A percentile compares a stretch with the other conserved stretches of the same genome.
These are phyloP conservation scores for Phoxinus phoxinus DNA, from an alignment of 2,113 vertebrate species.

Conservation along the genomic window DNA sequence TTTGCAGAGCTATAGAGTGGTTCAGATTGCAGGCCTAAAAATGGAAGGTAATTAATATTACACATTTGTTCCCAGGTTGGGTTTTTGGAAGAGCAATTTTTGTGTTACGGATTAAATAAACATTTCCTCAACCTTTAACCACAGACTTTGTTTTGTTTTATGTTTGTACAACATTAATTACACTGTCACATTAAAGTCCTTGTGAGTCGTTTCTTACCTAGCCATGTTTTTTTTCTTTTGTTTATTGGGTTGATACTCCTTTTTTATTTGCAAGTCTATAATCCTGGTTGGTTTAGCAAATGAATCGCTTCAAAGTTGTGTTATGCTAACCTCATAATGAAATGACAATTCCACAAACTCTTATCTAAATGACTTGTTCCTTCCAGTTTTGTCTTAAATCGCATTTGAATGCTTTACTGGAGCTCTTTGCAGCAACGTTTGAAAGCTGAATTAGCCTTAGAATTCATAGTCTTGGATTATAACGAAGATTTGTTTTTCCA, in stretches of 20 bases:
- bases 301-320: neutral
- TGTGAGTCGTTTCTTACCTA: neutral
- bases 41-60: neutral
- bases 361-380: neutral
- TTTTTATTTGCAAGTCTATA: neutral
- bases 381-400: neutral
- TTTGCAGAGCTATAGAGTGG: neutral
- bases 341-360: neutral
- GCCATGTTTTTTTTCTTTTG: neutral
- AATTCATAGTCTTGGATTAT: neutral
- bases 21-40: neutral
- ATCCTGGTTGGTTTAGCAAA: slow-evolving; percentile 6
- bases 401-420: neutral
- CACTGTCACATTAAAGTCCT: neutral
- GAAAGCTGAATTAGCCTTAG: neutral
- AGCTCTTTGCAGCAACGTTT: neutral
- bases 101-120: too few relatives aligned
- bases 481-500: neutral
- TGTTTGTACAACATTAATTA: neutral
- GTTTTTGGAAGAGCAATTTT: too few relatives aligned
- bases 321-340: slow-evolving; percentile 6
- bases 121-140: too few relatives aligned
- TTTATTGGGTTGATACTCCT: neutral
- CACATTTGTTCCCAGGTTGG: too few relatives aligned
- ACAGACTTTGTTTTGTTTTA: neutral